Conservation (phyloP, 2,797 vertebrate genomes). For the Sebastes paucispinis region DNA sequence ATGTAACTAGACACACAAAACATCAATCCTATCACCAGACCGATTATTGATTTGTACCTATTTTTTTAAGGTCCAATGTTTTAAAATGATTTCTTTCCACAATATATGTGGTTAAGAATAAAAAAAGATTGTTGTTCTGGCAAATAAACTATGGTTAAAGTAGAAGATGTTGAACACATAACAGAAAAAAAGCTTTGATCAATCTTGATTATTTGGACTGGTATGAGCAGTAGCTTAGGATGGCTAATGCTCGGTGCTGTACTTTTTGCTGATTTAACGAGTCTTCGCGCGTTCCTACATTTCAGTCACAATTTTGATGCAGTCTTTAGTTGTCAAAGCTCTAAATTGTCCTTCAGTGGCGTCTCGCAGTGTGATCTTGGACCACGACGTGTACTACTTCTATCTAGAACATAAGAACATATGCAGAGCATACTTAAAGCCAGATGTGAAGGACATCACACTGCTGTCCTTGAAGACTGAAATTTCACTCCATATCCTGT, state of each 20-base stretch:
- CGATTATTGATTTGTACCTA: not conserved
- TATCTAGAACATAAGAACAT: not conserved
- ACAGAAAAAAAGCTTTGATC: no score
- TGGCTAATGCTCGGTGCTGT: no score
- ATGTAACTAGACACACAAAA: not conserved
- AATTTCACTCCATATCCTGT: conserved; percentile 10
- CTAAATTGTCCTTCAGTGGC: not conserved
- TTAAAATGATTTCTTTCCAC: no score
- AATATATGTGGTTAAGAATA: no score
- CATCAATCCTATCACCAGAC: not conserved
- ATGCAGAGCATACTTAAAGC: not conserved
- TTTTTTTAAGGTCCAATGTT: not conserved
- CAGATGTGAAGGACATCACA: conserved; percentile 43
- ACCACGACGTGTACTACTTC: not conserved
- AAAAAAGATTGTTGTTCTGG: no score
- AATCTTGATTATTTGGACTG: no score
- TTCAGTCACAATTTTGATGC: not conserved
- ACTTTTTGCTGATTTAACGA: no score
- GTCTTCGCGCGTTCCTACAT: no score
- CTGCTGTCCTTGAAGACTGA: not conserved
- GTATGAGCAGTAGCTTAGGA: no score
- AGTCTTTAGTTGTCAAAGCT: not conserved
- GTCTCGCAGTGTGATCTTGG: not conserved
- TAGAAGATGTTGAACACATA: no score
- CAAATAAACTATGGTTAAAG: no score